phyloP scores from a whole-genome alignment of 1,140 invertebrate species.

The Whitmania pigra region DNA sequence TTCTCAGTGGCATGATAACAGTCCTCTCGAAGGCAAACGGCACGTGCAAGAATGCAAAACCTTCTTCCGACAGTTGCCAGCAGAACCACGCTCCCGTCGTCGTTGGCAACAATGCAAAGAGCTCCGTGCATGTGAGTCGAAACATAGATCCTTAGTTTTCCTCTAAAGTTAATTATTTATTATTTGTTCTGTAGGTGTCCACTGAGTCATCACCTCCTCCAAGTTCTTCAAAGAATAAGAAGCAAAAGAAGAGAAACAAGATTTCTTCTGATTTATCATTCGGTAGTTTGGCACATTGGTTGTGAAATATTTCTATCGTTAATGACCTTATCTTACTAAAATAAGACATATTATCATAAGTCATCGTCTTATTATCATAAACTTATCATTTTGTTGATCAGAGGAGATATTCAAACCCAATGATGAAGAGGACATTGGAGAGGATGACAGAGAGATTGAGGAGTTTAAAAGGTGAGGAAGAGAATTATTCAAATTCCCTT shows the following conservation, averaged over 20 bases:
- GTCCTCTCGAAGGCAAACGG: background rate
- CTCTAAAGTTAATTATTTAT: too few species aligned
- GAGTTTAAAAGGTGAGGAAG: slow-evolving; percentile 54
- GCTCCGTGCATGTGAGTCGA: too few species aligned
- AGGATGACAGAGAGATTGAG: slow-evolving; percentile 60
- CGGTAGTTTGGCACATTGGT: background rate
- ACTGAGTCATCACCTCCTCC: background rate
- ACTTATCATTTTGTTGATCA: slow-evolving; percentile 43
- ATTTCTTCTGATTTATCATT: background rate
- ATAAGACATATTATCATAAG: background rate
- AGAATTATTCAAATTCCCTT: background rate
- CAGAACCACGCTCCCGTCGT: too few species aligned
- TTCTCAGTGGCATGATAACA: too few species aligned
- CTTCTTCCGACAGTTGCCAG: too few species aligned
- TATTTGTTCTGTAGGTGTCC: background rate
- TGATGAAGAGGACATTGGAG: slow-evolving; percentile 61
- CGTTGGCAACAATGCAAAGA: too few species aligned
- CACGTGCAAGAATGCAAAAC: slow-evolving; percentile 32
- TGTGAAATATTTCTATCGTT: background rate
- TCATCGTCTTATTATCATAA: background rate
- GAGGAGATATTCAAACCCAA: slow-evolving; percentile 64
- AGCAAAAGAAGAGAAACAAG: slow-evolving; percentile 8
- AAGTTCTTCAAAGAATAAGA: background rate
- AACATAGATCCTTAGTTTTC: too few species aligned
- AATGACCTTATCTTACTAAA: too few species aligned